Evolutionary conservation across 1,140 invertebrate genomes (phyloP).

Genomic region (Rhynchophorus ferrugineus): DNA sequence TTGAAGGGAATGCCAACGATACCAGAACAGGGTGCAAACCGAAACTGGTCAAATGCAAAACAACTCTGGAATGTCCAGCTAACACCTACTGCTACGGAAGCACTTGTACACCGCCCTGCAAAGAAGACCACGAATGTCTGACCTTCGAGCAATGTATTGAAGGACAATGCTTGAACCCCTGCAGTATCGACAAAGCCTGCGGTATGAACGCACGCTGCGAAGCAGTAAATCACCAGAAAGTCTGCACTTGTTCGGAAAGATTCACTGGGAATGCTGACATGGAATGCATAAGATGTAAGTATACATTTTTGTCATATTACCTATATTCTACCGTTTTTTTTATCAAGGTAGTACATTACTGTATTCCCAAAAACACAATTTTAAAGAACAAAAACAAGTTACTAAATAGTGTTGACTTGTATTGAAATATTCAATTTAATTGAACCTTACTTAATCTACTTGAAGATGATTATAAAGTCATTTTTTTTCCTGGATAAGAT

Average conservation of each 20-base stretch:
- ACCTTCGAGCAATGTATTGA: slow-evolving; percentile 69
- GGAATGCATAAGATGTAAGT: slow-evolving; percentile 77
- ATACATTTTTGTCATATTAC: slow-evolving; percentile 6
- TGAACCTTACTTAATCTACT: too few species aligned
- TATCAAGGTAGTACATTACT: too few species aligned
- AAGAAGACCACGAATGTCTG: slow-evolving; percentile 71
- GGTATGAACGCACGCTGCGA: slow-evolving; percentile 83
- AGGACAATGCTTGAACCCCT: slow-evolving; percentile 81
- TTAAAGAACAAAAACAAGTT: too few species aligned
- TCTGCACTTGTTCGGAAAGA: slow-evolving; percentile 73
- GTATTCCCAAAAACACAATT: too few species aligned
- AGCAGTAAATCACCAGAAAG: slow-evolving; percentile 66
- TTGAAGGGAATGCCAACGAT: slow-evolving; percentile 66
- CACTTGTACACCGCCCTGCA: slow-evolving; percentile 71
- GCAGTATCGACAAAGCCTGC: slow-evolving; percentile 65
- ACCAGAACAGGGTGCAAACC: slow-evolving; percentile 66
- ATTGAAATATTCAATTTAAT: too few species aligned
- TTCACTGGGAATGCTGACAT: slow-evolving; percentile 79
- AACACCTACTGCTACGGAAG: slow-evolving; percentile 77
- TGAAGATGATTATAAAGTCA: too few species aligned
- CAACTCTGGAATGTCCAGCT: slow-evolving; percentile 62
- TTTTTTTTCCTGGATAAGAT: too few species aligned
- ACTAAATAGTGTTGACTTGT: too few species aligned
- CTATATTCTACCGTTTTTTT: slow-evolving; percentile 3
- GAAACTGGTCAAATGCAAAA: slow-evolving; percentile 60